Evolutionary conservation across 2,113 vertebrate genomes (phyloP).

Genomic region (Labrus mixtus): DNA sequence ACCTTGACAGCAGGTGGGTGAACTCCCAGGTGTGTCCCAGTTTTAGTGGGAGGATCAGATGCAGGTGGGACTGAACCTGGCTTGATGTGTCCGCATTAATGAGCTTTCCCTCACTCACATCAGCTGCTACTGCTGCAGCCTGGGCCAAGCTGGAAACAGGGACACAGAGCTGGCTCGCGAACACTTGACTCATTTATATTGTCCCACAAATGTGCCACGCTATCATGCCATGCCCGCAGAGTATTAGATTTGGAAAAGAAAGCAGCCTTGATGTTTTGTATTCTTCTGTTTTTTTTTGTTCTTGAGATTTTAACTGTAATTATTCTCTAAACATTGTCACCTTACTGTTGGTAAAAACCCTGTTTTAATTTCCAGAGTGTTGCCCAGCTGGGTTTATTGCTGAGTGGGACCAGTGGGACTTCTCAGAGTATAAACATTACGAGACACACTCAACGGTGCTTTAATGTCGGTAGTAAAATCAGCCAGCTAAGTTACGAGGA

Average conservation of each 20-base stretch:
- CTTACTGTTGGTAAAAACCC: slow-evolving; percentile 37
- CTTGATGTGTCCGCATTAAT: slow-evolving; percentile 79
- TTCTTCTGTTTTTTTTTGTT: slow-evolving; percentile 53
- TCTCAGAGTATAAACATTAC: slow-evolving; percentile 75
- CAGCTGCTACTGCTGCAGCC: slow-evolving; percentile 69
- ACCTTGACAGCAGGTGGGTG: slow-evolving; percentile 76
- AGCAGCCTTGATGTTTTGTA: slow-evolving; percentile 47
- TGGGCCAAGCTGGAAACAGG: slow-evolving; percentile 69
- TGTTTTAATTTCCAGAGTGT: slow-evolving; percentile 45
- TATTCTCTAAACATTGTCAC: slow-evolving; percentile 45
- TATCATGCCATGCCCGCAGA: slow-evolving; percentile 56
- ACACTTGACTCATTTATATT: slow-evolving; percentile 63
- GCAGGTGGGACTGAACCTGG: slow-evolving; percentile 71
- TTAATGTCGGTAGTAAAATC: slow-evolving; percentile 65
- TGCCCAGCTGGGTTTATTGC: slow-evolving; percentile 48
- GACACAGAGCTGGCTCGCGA: slow-evolving; percentile 68
- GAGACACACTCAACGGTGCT: slow-evolving; percentile 58
- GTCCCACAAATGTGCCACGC: slow-evolving; percentile 53
- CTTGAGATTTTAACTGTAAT: slow-evolving; percentile 46
- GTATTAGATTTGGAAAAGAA: slow-evolving; percentile 48
- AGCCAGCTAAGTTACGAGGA: slow-evolving; percentile 60
- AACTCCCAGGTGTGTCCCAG: slow-evolving; percentile 82
- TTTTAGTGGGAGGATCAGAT: slow-evolving; percentile 76
- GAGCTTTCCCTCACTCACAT: slow-evolving; percentile 71
- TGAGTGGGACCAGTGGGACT: slow-evolving; percentile 44